Evolutionary conservation across 1,140 invertebrate genomes (phyloP), one percentile per base, ranked within the genome.

Genomic region (Diuraphis noxia): DNA sequence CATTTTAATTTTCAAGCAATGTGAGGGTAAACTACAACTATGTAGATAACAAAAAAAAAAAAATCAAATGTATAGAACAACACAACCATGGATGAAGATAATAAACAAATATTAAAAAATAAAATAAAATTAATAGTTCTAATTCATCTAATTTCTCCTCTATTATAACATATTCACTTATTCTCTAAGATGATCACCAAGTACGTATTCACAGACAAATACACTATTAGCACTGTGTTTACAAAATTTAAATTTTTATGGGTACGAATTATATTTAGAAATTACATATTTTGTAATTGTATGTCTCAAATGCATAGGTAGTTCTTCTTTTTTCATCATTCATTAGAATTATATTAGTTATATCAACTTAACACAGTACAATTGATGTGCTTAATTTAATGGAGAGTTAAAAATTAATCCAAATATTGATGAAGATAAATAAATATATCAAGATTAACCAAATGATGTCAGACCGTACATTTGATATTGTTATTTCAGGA

Each of bases 401-500:
- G 2, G 2, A 52, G 21, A 36, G 4, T 21, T 34, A 86, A 7
- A 52, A 56, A 38, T 56, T 56, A 38, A 36, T 87, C 25, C 10
- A 87, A 40, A 87, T 38, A 30, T 38, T 52, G 7, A 13, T 86
- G 43, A 86, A 34, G 4, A 63, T 40, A 52, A 36, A 87, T 85
- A 52, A 40, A 63, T 63, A 56, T 2, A 87, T 30, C 23, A n/a
- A 56, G 2, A 87, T n/a, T 5, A 87, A 36, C 38, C 21, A 56
- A 30, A 56, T 56, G 30, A 56, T 56, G 49, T 25, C 9, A 56
- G 30, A 38, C 30, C 23, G 10, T 13, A 87, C 40, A 88, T 41
- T 88, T 36, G 52, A 63, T 40, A 63, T 46, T 86, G 86, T 63
- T 10, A 87, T 63, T 88, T 41, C 86, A 88, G 86, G 86, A 88